These are phyloP conservation scores for Lingula anatina DNA, from an alignment of 2,888 invertebrate species.

Conservation along the genomic window DNA sequence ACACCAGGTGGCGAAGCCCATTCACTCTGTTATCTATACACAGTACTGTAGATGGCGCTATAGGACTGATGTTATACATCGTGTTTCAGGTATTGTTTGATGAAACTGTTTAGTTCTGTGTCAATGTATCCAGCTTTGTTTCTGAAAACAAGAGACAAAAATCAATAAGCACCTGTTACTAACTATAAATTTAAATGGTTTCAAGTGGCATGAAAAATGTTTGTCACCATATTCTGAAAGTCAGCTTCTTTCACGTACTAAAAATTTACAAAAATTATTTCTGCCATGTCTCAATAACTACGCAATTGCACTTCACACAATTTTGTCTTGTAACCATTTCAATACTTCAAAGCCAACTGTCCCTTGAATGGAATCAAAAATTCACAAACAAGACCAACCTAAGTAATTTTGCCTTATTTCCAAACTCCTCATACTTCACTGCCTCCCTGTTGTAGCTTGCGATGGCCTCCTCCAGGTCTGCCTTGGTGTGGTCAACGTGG, in stretches of 20 bases:
- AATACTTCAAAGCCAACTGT: too few species aligned
- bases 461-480: slow-evolving; percentile 79
- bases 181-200: neutral
- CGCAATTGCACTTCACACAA: too few species aligned
- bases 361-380: too few species aligned
- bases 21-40: neutral
- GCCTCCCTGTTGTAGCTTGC: slow-evolving; percentile 70
- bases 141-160: slow-evolving; percentile 49
- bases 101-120: slow-evolving; percentile 86
- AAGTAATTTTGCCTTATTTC: slow-evolving; percentile 52
- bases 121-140: slow-evolving; percentile 91
- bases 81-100: slow-evolving; percentile 67
- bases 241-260: neutral
- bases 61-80: too few species aligned
- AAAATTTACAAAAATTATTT: too few species aligned
- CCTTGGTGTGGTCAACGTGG: slow-evolving; percentile 83
- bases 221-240: neutral
- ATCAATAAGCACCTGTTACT: neutral
- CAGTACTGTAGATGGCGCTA: too few species aligned
- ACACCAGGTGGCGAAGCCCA: neutral
- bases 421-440: slow-evolving; percentile 71
- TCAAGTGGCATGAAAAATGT: too few species aligned
- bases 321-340: too few species aligned
- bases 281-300: too few species aligned
- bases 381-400: slow-evolving; percentile 61